phyloP scores from a whole-genome alignment of 2,113 vertebrate species.

The Chaetura pelagica region DNA sequence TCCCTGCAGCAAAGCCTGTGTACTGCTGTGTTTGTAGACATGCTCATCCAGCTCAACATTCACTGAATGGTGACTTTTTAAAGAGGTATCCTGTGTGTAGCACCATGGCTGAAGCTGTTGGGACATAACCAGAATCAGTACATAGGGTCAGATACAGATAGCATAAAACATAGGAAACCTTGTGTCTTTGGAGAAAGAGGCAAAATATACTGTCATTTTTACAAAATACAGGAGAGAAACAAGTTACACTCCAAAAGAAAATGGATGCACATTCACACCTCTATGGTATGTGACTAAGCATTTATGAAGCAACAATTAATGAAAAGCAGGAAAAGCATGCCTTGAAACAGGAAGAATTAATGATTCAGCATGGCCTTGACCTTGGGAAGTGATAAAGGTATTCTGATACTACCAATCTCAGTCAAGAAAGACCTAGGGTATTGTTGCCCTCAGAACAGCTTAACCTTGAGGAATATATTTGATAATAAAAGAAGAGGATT shows the following conservation, averaged over 20 bases:
- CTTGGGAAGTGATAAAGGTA: not conserved
- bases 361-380: not conserved
- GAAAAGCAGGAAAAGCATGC: not conserved
- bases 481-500: not conserved
- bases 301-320: not conserved
- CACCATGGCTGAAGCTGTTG: not conserved
- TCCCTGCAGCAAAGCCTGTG: not conserved
- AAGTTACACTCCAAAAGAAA: not conserved
- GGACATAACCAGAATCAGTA: not conserved
- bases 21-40: not conserved
- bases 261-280: not conserved
- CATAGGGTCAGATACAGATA: fast-evolving
- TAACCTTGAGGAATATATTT: not conserved
- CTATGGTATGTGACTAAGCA: not conserved
- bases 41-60: not conserved
- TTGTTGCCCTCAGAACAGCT: not conserved
- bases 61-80: not conserved
- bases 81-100: not conserved
- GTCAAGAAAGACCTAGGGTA: not conserved
- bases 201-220: not conserved
- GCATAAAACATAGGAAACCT: not conserved
- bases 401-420: not conserved
- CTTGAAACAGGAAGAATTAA: not conserved
- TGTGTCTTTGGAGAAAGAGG: not conserved
- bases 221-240: not conserved